Evolutionary conservation across 2,797 vertebrate species (phyloP).

Genomic region (Coregonus sp.): DNA sequence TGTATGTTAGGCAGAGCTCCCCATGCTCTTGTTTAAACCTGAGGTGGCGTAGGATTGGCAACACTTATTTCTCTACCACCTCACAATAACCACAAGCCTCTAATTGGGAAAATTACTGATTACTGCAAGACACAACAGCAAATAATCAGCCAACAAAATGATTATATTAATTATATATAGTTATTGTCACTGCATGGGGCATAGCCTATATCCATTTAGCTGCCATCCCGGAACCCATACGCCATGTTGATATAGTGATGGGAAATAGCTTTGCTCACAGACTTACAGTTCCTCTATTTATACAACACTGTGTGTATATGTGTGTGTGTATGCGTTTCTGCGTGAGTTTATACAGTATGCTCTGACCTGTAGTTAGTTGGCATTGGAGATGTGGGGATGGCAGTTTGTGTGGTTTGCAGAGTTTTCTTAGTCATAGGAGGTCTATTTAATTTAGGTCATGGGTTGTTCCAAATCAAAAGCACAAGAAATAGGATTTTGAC

Average conservation of each 20-base stretch:
- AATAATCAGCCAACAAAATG: not conserved
- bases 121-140: not conserved
- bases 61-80: too few relatives aligned
- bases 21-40: too few relatives aligned
- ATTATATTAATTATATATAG: not conserved
- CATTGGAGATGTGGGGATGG: too few relatives aligned
- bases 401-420: not conserved
- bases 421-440: not conserved
- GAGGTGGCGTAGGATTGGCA: too few relatives aligned
- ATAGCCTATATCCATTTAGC: not conserved
- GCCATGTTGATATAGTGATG: not conserved
- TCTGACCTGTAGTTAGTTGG: not conserved
- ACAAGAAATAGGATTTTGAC: too few relatives aligned
- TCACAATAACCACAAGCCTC: not conserved
- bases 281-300: not conserved
- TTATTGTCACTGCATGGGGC: not conserved
- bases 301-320: not conserved
- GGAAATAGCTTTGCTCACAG: not conserved
- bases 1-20: too few relatives aligned
- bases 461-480: too few relatives aligned
- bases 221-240: not conserved
- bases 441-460: not conserved
- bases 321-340: not conserved
- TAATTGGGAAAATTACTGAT: conserved; percentile 2
- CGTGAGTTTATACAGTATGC: not conserved